These are phyloP conservation scores for Crotalus helleri DNA, from an alignment of 2,113 vertebrate species.

Conservation along the genomic window DNA sequence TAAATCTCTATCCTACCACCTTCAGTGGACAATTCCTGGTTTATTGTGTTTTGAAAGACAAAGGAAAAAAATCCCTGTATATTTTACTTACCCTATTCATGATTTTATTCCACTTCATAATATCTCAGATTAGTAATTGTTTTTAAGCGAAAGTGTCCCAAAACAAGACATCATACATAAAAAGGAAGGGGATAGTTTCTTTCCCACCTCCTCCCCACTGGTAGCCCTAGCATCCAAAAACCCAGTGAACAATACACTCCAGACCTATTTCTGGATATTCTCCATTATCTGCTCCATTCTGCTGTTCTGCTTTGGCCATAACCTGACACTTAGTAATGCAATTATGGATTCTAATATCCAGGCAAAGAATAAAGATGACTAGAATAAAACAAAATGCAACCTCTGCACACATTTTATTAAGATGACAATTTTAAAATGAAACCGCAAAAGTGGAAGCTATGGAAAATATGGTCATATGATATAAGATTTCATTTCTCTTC, in stretches of 20 bases:
- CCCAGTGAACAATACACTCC: not conserved
- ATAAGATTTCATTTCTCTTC: not conserved
- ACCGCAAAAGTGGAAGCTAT: not conserved
- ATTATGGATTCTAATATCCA: not conserved
- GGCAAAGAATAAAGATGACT: not conserved
- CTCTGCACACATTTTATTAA: not conserved
- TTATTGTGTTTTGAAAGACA: not conserved
- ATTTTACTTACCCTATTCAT: rapidly evolving
- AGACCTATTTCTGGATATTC: not conserved
- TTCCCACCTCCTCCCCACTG: not conserved
- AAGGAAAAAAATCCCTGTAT: not conserved
- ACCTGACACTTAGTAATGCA: not conserved
- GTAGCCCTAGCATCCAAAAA: not conserved
- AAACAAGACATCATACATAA: not conserved
- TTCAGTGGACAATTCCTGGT: not conserved
- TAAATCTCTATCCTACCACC: not conserved
- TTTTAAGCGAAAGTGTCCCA: not conserved
- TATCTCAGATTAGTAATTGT: not conserved
- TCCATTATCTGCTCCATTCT: not conserved
- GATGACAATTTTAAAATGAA: not conserved
- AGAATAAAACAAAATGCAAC: not conserved
- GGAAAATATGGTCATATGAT: not conserved
- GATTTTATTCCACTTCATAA: not conserved
- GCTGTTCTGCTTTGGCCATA: not conserved
- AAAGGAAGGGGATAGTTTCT: not conserved